A percentile compares a stretch with the other conserved stretches of the same genome.
Evolutionary conservation across 2,797 vertebrate genomes (phyloP).

Genomic region (Petrocephalus sullivani): DNA sequence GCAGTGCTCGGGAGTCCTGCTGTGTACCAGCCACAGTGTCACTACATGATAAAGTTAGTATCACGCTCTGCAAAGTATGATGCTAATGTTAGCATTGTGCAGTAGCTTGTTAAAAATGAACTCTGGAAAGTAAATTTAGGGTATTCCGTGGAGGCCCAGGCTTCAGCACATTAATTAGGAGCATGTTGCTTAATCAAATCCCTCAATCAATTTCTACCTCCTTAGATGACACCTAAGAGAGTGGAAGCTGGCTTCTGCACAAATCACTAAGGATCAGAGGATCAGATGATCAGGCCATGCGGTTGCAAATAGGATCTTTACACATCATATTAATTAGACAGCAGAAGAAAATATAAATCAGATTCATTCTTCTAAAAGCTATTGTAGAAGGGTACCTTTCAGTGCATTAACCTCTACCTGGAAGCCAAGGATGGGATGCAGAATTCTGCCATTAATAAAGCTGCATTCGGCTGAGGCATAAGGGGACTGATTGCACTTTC

Average conservation of each 20-base stretch:
- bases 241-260: neutral
- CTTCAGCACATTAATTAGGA: neutral
- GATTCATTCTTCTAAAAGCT: neutral
- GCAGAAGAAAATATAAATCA: neutral
- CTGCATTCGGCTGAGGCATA: neutral
- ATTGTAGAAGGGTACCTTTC: neutral
- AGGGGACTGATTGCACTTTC: neutral
- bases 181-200: slow-evolving; percentile 11
- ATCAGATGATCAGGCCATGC: neutral
- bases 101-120: neutral
- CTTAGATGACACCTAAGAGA: neutral
- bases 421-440: neutral
- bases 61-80: neutral
- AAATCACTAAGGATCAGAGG: neutral
- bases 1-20: too few relatives aligned
- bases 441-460: neutral
- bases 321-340: neutral
- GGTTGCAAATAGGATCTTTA: neutral
- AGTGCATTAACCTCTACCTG: neutral
- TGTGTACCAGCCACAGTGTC: neutral
- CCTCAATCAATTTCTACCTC: neutral
- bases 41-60: neutral
- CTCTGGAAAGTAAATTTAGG: neutral
- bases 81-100: neutral
- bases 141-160: neutral